These are phyloP conservation scores for Halichoerus grypus DNA, from an alignment of 2,113 vertebrate species.

Conservation along the genomic window DNA sequence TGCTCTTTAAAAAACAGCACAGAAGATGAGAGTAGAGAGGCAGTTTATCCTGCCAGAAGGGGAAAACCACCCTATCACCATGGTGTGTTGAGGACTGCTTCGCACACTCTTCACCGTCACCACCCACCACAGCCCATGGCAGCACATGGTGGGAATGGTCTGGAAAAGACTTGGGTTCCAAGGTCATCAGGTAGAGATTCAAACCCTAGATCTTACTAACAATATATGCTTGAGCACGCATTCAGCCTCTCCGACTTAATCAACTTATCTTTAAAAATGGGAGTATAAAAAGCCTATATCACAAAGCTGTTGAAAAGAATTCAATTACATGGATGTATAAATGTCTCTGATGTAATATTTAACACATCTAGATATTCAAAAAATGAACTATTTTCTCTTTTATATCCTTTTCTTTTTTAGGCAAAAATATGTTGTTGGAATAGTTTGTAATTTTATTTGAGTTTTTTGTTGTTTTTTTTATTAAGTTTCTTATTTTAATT, in stretches of 20 bases:
- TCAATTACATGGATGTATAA: not conserved
- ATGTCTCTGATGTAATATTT: not conserved
- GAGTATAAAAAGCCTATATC: not conserved
- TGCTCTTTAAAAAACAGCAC: not conserved
- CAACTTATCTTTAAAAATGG: not conserved
- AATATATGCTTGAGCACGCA: not conserved
- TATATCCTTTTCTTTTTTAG: conserved; percentile 43
- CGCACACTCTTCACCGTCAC: not conserved
- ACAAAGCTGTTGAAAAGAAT: not conserved
- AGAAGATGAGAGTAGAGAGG: not conserved
- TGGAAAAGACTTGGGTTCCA: not conserved
- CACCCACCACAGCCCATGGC: rapidly evolving
- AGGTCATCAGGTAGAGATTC: not conserved
- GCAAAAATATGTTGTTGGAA: not conserved
- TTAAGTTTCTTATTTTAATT: not conserved
- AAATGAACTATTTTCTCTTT: not conserved
- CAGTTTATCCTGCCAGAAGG: not conserved
- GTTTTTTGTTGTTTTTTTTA: not conserved
- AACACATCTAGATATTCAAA: conserved; percentile 1
- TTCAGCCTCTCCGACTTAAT: not conserved
- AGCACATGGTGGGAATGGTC: rapidly evolving
- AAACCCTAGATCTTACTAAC: not conserved
- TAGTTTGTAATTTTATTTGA: not conserved
- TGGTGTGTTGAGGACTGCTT: not conserved
- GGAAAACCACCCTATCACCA: not conserved